Evolutionary conservation across 2,888 invertebrate species (phyloP), one percentile per base, ranked within the genome.

Genomic region (Falcaria lacertinaria): DNA sequence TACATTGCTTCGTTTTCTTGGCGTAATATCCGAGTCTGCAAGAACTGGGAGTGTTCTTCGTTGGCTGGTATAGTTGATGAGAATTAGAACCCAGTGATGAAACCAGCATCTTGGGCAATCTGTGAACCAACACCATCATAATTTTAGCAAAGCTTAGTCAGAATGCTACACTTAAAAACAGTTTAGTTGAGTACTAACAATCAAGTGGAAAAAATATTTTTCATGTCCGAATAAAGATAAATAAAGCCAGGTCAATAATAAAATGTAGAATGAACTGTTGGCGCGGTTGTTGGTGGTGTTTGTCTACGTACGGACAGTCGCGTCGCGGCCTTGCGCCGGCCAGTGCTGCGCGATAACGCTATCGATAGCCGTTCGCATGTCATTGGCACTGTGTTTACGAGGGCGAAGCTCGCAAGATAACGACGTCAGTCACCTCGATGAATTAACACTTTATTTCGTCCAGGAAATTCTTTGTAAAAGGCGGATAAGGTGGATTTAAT

Each of bases 351-450:
- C 72, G 80, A 74, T 74, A 75, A 57, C 60, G 60, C 52, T 87
- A 86, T 88, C 87, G 88, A 88, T 82, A 81, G 45, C 54, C 73
- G 76, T 74, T 75, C 73, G 70, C 69, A 76, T 85, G 88, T 88
- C 88, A 86, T 84, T 88, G 86, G 83, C 85, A 81, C 73, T 80
- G 61, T 80, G 82, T 85, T 85, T 82, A 86, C 80, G 73, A 65
- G 73, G 71, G 70, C 75, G 75, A 75, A 69, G 71, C 70, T 64
- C 74, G 69, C 64, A 66, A 69, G 83, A 83, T 84, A 83, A 76
- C 71, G 60, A 60, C 54, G 51, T 45, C 53, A 74, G 71, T 69
- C 69, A 72, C 53, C 49, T 71, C 55, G 70, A 71, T 74, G 64
- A 69, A 59, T 60, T 49, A 50, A 48, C 50, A 47, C 50, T 54